Evolutionary conservation across 2,113 vertebrate genomes (phyloP), one percentile per base, ranked within the genome.

Genomic region (Puntigrus tetrazona): DNA sequence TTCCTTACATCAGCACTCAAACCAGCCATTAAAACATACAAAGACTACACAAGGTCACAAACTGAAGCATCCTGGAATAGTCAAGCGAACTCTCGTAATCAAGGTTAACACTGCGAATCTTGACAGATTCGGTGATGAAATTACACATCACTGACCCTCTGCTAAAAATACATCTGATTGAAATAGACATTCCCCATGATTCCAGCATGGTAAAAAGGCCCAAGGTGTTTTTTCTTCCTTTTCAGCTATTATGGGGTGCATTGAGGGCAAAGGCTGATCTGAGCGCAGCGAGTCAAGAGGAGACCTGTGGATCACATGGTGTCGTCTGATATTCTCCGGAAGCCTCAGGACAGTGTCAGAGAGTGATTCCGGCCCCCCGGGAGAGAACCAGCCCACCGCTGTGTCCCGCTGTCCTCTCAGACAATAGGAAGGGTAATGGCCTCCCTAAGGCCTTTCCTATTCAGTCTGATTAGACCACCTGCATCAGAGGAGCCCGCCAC

Each of bases 351-450:
- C 38, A 70, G 83, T 80, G 83, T 77, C 72, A 82, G 86, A 82
- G 78, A 83, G 84, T 92, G 92, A 93, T 91, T 92, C 73, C 52
- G 63, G 88, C 83, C 89, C 91, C 91, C 85, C 29, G 67, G 73
- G 84, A 92, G 90, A 90, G 90, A 90, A 79, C 82, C 22, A 27
- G 25, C 41, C 73, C 31, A 11, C 55, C 38, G 86, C 88, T 88
- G 88, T 87, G 90, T 92, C 91, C 90, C 83, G 89, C 89, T 92
- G 93, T 94, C 93, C 93, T 94, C 91, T 92, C 91, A 86, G 93
- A 94, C 92, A 95, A 93, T 94, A 84, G 91, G 91, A 95, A 95
- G 92, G 93, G 92, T 94, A 95, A 95, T 95, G 92, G 93, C 87
- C 87, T 94, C 93, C 94, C 93, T 91, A 91, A 92, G 92, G 93